Base-by-base conservation (phyloP, 2,888 invertebrate species). In the Ceraclea dissimilis region DNA sequence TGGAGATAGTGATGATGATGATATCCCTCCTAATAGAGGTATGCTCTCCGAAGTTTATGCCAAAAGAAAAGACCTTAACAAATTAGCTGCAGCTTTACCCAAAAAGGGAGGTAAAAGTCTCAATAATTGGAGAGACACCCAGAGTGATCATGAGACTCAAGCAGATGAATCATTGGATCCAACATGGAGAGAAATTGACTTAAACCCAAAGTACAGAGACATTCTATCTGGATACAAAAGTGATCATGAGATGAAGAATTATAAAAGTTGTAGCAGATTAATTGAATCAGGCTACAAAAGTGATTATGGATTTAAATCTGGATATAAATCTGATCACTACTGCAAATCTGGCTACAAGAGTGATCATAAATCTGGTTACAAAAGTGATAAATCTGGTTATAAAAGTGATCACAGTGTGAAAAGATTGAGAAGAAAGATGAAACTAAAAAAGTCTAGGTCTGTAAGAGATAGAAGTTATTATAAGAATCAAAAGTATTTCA, bases 111-210 rank as follows among this genome's bases (percentile, higher is more conserved):
- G 64, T 57, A 75, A 76, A 67, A 66, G 71, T 21, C 73, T 74
- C 57, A 70, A 69, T 20, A 65, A 71, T 8, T 77, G 77, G 76
- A 68, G 77, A 63, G 76, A 77, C 55, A 69, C 73, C 64, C 76
- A 75, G 61, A 77, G 77, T 62, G 77, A 77, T 68, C 75, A 75
- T 62, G 78, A 77, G 65, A 49, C 53, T 11, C 74, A 67, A 11
- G 80, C 73, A 47, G 80, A 81, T 31, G 81, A 81, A 64, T 70
- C 74, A 0, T 65, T 82, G n/a, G 82, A 83, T 67, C 82, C 82
- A 0, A 78, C 81, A 2, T 82, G 82, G 82, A 79, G 80, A 57
- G 78, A 83, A 70, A 82, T 83, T 43, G 83, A 83, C 67, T 72
- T 82, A 2, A 82, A 82, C 68, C 80, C 81, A 13, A 82, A 82